Percentiles rank a stretch among this genome's conserved stretches.
Evolutionary conservation across 2,888 invertebrate genomes (phyloP).

Genomic region (Ellobium chinense): DNA sequence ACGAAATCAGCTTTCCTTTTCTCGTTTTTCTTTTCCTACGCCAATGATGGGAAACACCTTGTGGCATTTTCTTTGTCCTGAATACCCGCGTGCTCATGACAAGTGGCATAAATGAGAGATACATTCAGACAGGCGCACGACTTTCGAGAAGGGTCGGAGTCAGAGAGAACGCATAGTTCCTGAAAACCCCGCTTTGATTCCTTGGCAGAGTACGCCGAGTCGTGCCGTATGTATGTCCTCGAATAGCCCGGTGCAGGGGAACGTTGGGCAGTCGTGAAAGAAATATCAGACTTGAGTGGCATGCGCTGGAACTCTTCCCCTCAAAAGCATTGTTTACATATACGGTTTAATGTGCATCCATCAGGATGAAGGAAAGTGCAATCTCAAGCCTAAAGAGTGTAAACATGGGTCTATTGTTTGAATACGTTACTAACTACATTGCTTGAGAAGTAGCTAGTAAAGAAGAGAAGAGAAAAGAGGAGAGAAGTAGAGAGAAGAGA

Average conservation of each 20-base stretch:
- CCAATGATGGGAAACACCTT: not conserved
- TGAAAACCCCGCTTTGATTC: conserved; percentile 8
- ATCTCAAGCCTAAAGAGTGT: too few relatives aligned
- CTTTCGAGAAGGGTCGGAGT: not conserved
- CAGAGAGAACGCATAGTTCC: not conserved
- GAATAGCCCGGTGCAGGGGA: not conserved
- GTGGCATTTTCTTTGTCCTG: not conserved
- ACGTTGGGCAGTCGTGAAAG: not conserved
- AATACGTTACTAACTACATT: too few relatives aligned
- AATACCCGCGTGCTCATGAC: not conserved
- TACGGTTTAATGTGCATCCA: not conserved
- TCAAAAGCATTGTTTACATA: not conserved
- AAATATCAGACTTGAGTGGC: not conserved
- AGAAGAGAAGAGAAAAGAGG: too few relatives aligned
- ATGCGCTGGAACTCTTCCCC: not conserved
- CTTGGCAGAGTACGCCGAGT: not conserved
- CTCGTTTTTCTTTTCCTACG: too few relatives aligned
- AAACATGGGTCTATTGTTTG: too few relatives aligned
- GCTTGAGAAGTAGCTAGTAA: too few relatives aligned
- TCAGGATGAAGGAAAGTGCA: too few relatives aligned
- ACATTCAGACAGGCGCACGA: not conserved
- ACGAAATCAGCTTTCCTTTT: not conserved
- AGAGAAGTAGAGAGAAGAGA: too few relatives aligned
- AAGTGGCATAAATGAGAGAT: conserved; percentile 6
- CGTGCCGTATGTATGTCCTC: not conserved